Conservation (phyloP, 2,113 vertebrate genomes). For the Astur gentilis region DNA sequence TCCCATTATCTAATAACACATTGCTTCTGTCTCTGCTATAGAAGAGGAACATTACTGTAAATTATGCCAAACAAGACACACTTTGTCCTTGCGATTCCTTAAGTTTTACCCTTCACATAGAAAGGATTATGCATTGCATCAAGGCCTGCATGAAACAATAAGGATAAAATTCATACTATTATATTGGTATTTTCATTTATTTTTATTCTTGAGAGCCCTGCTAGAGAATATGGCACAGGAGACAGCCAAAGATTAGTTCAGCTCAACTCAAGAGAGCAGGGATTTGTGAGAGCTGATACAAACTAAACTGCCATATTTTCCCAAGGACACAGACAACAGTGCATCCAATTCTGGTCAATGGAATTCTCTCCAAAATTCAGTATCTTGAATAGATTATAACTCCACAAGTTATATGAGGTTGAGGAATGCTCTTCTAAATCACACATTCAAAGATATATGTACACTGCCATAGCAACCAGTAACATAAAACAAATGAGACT, state of each 20-base stretch:
- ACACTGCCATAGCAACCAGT: background rate
- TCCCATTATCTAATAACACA: background rate
- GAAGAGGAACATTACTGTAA: background rate
- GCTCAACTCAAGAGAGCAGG: background rate
- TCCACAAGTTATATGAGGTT: background rate
- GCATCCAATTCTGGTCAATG: background rate
- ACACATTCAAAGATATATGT: fast-evolving
- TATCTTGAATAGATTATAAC: background rate
- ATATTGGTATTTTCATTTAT: background rate
- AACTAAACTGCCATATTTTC: background rate
- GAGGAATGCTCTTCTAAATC: background rate
- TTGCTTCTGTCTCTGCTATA: background rate
- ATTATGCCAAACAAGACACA: background rate
- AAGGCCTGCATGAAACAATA: background rate
- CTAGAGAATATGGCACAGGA: background rate
- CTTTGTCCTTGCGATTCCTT: background rate
- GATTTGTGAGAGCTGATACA: background rate
- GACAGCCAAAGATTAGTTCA: background rate
- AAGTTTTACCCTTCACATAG: background rate
- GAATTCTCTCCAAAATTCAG: background rate
- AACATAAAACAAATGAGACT: background rate
- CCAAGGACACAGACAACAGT: background rate
- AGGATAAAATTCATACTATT: background rate
- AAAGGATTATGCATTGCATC: background rate
- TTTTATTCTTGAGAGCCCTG: conserved; percentile 9